Evolutionary conservation across 2,113 vertebrate species (phyloP).

Genomic region (Suricata suricatta): DNA sequence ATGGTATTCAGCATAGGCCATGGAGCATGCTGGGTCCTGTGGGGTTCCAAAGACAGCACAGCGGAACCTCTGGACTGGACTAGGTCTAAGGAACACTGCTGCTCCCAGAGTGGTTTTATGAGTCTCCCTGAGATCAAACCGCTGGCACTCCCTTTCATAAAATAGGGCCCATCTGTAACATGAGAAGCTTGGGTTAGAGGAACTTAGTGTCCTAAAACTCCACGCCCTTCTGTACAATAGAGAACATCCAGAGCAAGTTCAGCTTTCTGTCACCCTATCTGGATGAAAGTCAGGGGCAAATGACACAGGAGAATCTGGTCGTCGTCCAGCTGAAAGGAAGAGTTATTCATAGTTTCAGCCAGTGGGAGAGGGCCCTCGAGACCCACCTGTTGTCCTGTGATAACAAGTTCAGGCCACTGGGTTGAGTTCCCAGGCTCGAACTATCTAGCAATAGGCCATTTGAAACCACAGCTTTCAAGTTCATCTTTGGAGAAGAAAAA

Average conservation of each 20-base stretch:
- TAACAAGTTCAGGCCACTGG: not conserved
- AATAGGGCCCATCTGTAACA: not conserved
- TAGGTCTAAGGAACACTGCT: not conserved
- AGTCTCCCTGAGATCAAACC: not conserved
- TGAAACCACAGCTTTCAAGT: not conserved
- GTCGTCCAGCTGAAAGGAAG: not conserved
- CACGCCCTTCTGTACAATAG: not conserved
- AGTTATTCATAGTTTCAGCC: not conserved
- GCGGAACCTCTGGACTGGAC: not conserved
- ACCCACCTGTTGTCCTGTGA: not conserved
- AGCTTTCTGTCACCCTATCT: not conserved
- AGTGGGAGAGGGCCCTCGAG: not conserved
- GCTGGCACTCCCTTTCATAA: not conserved
- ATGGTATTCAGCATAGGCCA: not conserved
- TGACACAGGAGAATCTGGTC: not conserved
- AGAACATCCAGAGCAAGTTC: not conserved
- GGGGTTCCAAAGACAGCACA: not conserved
- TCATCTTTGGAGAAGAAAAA: not conserved
- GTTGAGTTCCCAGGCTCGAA: not conserved
- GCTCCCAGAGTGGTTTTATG: not conserved
- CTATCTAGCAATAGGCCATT: not conserved
- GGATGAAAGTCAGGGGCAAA: not conserved
- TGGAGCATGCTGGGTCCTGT: not conserved
- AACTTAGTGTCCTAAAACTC: not conserved
- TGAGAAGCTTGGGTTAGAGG: not conserved